Evolutionary conservation across 2,113 vertebrate genomes (phyloP).

Genomic region (Xiphophorus hellerii): DNA sequence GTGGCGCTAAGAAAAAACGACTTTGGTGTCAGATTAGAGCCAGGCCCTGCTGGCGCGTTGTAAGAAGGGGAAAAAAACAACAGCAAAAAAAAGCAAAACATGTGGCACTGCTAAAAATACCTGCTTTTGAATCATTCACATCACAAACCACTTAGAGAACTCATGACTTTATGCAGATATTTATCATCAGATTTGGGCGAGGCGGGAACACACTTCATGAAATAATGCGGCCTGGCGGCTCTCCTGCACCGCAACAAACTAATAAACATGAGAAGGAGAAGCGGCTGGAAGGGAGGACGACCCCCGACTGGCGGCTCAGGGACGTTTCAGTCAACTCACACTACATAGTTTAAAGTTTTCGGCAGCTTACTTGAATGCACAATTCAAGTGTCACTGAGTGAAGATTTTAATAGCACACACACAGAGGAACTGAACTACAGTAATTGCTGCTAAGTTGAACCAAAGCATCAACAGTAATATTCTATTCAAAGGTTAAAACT

Average conservation of each 20-base stretch:
- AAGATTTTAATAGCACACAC: constrained; percentile 1
- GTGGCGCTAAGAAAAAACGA: constrained; percentile 47
- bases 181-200: constrained; percentile 18
- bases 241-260: background rate
- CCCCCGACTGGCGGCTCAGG: constrained; percentile 22
- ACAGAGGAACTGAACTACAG: too few relatives aligned
- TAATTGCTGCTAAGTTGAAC: too few relatives aligned
- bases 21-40: constrained; percentile 28
- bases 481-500: too few relatives aligned
- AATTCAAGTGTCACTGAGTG: constrained; percentile 15
- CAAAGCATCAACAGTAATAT: too few relatives aligned
- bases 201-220: constrained; percentile 13
- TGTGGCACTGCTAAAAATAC: constrained; percentile 59
- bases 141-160: constrained; percentile 47
- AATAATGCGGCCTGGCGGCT: background rate
- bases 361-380: constrained; percentile 11
- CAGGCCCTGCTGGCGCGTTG: background rate
- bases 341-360: constrained; percentile 5
- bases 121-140: constrained; percentile 53
- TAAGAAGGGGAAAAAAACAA: constrained; percentile 7
- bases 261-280: constrained; percentile 8
- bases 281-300: background rate
- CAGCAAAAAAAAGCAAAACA: constrained; percentile 27
- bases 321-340: constrained; percentile 8
- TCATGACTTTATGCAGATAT: constrained; percentile 50